Base-by-base conservation (phyloP, 2,888 invertebrate species). In the Ecdyonurus torrentis region DNA sequence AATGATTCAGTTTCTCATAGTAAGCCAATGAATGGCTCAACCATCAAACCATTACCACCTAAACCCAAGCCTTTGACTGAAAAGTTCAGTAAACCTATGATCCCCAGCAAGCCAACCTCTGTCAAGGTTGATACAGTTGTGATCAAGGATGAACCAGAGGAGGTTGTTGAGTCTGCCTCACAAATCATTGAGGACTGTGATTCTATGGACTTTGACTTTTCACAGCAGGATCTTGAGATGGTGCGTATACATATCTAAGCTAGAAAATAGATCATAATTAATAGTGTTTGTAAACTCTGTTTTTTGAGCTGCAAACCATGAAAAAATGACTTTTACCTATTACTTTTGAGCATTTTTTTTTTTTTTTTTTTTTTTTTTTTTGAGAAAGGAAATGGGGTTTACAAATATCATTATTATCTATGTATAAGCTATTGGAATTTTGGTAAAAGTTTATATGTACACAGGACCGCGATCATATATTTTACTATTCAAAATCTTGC, bases 181-280 rank as follows among this genome's bases (percentile, higher is more conserved):
- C 66, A 66, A 50, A 60, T 59, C 18, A 67, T 68, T 61, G 67
- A 67, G 50, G 65, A 66, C 19, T 65, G 66, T 58, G 67, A 67
- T n/a, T 67, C 67, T 15, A 66, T 55, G 55, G 55, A 66, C 64
- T 67, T 67, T 62, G 65, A 64, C 0, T 65, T 67, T 55, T 59
- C 65, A 52, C 66, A 65, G 37, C 22, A 59, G 22, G 55, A 50
- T 55, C 52, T 65, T 59, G 59, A 63, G 22, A 63, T 63, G 58
- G 58, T 66, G 55, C n/a, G n/a, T n/a, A n/a, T n/a, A n/a, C n/a
- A n/a, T n/a, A n/a, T n/a, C n/a, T n/a, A n/a, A n/a, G n/a, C n/a
- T n/a, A n/a, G n/a, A n/a, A n/a, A n/a, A n/a, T n/a, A n/a, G n/a
- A n/a, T n/a, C n/a, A n/a, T n/a, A n/a, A n/a, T n/a, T n/a, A n/a